Percentiles rank a stretch among this genome's conserved stretches.
These are phyloP conservation scores for Peromyscus melanophrys DNA, from an alignment of 2,797 vertebrate genomes.

Conservation along the genomic window DNA sequence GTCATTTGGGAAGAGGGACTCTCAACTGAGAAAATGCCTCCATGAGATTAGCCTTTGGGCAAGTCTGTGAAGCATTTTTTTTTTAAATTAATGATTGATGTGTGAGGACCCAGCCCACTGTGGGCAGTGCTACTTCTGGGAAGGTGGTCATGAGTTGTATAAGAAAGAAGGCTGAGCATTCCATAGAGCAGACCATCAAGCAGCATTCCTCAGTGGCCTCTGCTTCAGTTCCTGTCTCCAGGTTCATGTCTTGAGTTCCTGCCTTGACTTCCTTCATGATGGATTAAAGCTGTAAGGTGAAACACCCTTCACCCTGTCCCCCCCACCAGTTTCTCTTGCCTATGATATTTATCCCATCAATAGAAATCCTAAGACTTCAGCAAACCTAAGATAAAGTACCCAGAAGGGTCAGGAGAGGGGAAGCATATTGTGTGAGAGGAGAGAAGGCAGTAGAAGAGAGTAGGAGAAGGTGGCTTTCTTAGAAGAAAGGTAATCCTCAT, in stretches of 20 bases:
- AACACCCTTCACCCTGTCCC: no score
- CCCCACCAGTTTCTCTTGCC: not conserved
- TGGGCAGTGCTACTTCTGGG: no score
- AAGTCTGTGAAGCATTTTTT: not conserved
- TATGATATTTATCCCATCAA: not conserved
- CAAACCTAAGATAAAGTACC: not conserved
- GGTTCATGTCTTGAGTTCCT: not conserved
- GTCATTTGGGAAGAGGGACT: no score
- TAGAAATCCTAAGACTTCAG: not conserved
- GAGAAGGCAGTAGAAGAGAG: not conserved
- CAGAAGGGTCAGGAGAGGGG: not conserved
- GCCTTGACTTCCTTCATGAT: not conserved
- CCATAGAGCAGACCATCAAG: not conserved
- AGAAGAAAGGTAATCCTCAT: conserved; percentile 29
- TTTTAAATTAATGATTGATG: not conserved
- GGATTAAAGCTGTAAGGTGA: not conserved
- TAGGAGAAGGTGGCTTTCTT: not conserved
- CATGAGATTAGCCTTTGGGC: no score
- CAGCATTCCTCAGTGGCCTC: no score
- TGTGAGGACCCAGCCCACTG: not conserved
- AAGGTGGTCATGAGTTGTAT: not conserved
- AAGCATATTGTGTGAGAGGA: not conserved
- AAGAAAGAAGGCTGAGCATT: not conserved
- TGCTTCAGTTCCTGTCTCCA: not conserved
- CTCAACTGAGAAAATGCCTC: not conserved